Percentiles rank a stretch among this genome's conserved stretches.
Evolutionary conservation across 2,797 vertebrate species (phyloP).

Genomic region (Cynodonichthys magdalenae): DNA sequence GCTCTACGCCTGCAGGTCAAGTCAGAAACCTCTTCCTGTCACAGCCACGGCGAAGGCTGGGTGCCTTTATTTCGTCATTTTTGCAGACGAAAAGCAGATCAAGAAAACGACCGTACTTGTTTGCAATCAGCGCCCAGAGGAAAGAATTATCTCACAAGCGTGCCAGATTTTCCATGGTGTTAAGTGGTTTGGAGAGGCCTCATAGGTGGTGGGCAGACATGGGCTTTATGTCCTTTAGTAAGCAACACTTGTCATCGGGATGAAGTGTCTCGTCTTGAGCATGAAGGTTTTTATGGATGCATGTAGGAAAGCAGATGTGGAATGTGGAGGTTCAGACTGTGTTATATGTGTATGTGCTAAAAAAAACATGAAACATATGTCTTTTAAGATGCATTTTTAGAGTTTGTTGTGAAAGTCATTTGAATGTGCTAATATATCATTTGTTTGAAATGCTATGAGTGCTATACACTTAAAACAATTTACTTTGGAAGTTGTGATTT

Average conservation of each 20-base stretch:
- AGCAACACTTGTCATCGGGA: slow-evolving; percentile 59
- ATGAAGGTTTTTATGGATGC: slow-evolving; percentile 26
- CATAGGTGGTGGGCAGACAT: slow-evolving; percentile 55
- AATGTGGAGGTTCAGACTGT: slow-evolving; percentile 9
- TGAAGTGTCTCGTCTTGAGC: slow-evolving; percentile 52
- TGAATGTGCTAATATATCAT: not conserved
- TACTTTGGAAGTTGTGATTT: slow-evolving; percentile 22
- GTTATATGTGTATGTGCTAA: not conserved
- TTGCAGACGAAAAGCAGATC: slow-evolving; percentile 68
- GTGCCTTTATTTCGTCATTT: slow-evolving; percentile 34
- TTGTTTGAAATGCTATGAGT: slow-evolving; percentile 1
- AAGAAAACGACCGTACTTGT: slow-evolving; percentile 60
- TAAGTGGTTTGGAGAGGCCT: slow-evolving; percentile 54
- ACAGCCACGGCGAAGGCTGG: slow-evolving; percentile 48
- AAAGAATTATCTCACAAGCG: slow-evolving; percentile 68
- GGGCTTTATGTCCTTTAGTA: slow-evolving; percentile 57
- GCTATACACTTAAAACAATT: slow-evolving; percentile 21
- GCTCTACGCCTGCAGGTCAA: slow-evolving; percentile 49
- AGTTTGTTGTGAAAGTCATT: slow-evolving; percentile 1
- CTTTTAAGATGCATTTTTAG: no score
- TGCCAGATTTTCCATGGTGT: slow-evolving; percentile 57
- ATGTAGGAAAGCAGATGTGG: slow-evolving; percentile 8
- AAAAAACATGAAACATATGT: no score
- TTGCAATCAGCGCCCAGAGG: slow-evolving; percentile 67
- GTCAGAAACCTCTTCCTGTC: slow-evolving; percentile 61